phyloP scores from a whole-genome alignment of 37 sponge, comb jelly and placozoan species.

The Agelas oroides region DNA sequence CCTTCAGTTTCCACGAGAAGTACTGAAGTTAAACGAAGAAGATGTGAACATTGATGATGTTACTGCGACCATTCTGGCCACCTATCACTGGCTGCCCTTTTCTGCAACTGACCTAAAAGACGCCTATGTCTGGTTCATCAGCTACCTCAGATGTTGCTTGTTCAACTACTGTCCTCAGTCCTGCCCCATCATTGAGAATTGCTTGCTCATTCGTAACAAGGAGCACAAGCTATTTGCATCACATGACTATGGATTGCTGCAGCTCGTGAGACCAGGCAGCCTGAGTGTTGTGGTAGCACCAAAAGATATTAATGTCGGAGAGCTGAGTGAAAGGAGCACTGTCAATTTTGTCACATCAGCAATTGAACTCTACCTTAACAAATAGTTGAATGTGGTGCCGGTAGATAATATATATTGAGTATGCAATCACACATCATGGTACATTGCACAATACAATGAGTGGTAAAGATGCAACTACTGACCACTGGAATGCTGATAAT shows the following conservation, averaged over 20 bases:
- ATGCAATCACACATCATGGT: too few relatives aligned
- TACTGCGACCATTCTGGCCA: neutral
- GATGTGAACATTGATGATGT: neutral
- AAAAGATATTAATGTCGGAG: neutral
- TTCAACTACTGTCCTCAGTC: neutral
- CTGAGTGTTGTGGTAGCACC: slow-evolving; percentile 7
- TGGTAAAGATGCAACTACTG: too few relatives aligned
- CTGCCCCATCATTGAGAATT: neutral
- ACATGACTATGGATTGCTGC: slow-evolving; percentile 33
- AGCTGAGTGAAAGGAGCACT: too few relatives aligned
- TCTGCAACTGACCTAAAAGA: neutral
- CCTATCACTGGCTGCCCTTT: slow-evolving; percentile 18
- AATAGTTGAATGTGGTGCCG: too few relatives aligned
- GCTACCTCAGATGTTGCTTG: neutral
- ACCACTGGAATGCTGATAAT: too few relatives aligned
- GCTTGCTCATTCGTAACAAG: slow-evolving; percentile 9
- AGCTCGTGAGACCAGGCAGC: neutral
- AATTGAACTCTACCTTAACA: too few relatives aligned
- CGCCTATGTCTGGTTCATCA: neutral
- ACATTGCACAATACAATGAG: too few relatives aligned
- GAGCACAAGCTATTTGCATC: slow-evolving; percentile 10
- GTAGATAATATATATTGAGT: too few relatives aligned
- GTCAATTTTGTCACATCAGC: too few relatives aligned
- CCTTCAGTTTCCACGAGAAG: neutral
- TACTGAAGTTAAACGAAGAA: neutral